A percentile compares a stretch with the other conserved stretches of the same genome.
phyloP scores from a whole-genome alignment of 2,797 vertebrate species.

The Semotilus atromaculatus region DNA sequence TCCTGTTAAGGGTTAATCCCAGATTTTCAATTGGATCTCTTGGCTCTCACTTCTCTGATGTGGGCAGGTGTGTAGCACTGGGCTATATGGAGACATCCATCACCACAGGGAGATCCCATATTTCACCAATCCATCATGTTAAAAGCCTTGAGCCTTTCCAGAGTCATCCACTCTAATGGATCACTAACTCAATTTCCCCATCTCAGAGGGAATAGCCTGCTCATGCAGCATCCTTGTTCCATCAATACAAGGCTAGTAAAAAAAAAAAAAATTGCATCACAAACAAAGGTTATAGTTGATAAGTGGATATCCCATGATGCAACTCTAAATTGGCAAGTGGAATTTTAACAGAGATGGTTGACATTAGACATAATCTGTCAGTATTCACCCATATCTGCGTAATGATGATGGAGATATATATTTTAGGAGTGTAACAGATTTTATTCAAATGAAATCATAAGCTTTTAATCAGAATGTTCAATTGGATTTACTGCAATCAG shows the following conservation, averaged over 20 bases:
- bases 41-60: background rate
- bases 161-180: constrained; percentile 67
- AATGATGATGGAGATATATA: constrained; percentile 10
- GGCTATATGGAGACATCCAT: constrained; percentile 39
- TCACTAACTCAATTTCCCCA: constrained; percentile 69
- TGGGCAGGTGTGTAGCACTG: constrained; percentile 20
- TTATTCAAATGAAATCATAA: constrained; percentile 2
- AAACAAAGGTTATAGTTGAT: constrained; percentile 3
- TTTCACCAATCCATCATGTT: constrained; percentile 62
- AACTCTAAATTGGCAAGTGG: background rate
- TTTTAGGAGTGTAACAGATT: constrained; percentile 13
- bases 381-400: background rate
- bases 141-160: constrained; percentile 57
- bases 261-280: constrained; percentile 21
- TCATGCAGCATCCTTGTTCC: constrained; percentile 13
- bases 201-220: constrained; percentile 52
- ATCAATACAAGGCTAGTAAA: constrained; percentile 28
- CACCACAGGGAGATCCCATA: constrained; percentile 56
- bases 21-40: background rate
- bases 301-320: background rate
- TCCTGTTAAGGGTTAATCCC: background rate
- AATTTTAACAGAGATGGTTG: background rate
- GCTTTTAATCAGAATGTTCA: background rate
- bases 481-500: constrained; percentile 28
- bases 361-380: constrained; percentile 16